These are phyloP conservation scores for Zaprionus gabonicus DNA, from an alignment of 1,140 invertebrate species.

Conservation along the genomic window DNA sequence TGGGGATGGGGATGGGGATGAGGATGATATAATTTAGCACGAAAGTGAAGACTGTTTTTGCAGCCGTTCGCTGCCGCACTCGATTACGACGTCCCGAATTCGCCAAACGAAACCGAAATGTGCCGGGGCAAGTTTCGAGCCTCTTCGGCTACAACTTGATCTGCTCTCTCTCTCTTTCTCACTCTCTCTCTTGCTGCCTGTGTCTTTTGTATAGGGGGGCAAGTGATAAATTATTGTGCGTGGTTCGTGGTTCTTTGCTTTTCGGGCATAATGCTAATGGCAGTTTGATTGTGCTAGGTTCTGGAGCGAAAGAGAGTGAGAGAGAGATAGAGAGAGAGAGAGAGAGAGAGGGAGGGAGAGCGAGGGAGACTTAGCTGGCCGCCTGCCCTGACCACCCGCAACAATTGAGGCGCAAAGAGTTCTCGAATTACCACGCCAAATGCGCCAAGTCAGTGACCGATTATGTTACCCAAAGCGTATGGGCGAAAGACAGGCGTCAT, in stretches of 20 bases:
- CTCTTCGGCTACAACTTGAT: constrained; percentile 25
- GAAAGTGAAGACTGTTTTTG: constrained; percentile 74
- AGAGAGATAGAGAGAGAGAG: background rate
- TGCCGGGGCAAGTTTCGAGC: constrained; percentile 18
- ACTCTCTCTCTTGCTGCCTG: background rate
- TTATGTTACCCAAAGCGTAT: constrained; percentile 80
- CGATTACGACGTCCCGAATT: constrained; percentile 50
- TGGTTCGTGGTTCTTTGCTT: constrained; percentile 41
- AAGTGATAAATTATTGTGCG: constrained; percentile 70
- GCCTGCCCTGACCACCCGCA: constrained; percentile 71
- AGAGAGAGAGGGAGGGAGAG: background rate
- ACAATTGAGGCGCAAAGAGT: constrained; percentile 63
- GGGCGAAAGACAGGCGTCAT: constrained; percentile 68
- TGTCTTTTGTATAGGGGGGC: background rate
- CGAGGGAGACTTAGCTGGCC: background rate
- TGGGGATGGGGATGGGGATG: constrained; percentile 1
- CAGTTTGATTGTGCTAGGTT: constrained; percentile 70
- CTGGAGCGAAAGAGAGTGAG: background rate
- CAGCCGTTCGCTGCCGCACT: constrained; percentile 55
- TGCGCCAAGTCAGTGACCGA: constrained; percentile 79
- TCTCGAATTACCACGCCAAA: constrained; percentile 81
- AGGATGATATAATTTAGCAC: constrained; percentile 80
- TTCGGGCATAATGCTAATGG: constrained; percentile 50
- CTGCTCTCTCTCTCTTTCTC: background rate
- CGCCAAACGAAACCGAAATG: constrained; percentile 74